Evolutionary conservation across 2,888 invertebrate genomes (phyloP).

Genomic region (Cylloceria caligata): DNA sequence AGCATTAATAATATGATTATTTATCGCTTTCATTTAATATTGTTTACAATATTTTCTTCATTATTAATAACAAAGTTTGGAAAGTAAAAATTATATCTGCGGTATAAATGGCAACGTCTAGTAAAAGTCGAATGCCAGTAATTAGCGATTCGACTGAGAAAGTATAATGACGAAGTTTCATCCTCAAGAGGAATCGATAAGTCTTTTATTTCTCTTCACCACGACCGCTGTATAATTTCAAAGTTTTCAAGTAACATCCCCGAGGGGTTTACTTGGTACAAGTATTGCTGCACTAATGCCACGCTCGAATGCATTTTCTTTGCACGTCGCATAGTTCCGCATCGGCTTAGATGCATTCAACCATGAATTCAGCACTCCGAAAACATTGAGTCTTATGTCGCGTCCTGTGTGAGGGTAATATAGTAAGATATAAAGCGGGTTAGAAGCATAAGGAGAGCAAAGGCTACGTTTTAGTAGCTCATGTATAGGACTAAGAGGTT

Average conservation of each 20-base stretch:
- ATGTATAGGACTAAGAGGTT: slow-evolving; percentile 4
- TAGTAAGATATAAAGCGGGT: not conserved
- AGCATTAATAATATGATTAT: no score
- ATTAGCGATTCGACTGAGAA: not conserved
- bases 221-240: not conserved
- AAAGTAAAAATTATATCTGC: no score
- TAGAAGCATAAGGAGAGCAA: slow-evolving; percentile 18
- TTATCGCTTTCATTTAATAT: no score
- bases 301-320: slow-evolving; percentile 6
- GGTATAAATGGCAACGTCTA: no score
- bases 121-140: not conserved
- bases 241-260: not conserved
- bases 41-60: no score
- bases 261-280: not conserved
- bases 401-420: not conserved
- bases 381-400: slow-evolving; percentile 13
- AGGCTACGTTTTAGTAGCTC: slow-evolving; percentile 11
- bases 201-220: not conserved
- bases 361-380: slow-evolving; percentile 11
- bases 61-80: no score
- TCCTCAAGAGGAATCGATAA: not conserved
- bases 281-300: not conserved
- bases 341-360: slow-evolving; percentile 44
- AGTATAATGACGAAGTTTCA: not conserved
- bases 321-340: slow-evolving; percentile 34